Evolutionary conservation across 2,113 vertebrate species (phyloP), one percentile per base, ranked within the genome.

Genomic region (Myxocyprinus asiaticus): DNA sequence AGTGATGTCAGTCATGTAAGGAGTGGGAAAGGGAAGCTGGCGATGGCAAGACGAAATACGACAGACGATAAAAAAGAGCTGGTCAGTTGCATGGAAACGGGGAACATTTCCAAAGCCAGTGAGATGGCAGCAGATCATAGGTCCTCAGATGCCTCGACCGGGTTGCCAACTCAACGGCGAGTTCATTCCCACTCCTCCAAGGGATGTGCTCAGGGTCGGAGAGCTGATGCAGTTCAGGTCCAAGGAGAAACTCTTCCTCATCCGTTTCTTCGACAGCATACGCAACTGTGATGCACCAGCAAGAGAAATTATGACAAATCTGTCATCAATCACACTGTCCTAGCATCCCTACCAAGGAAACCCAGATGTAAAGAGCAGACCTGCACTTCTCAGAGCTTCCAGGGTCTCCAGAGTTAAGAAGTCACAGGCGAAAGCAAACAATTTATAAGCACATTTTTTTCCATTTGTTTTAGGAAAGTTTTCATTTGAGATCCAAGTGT

Each of bases 171-270:
- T 93, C 94, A 96, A 93, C 0, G 96, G 94, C 85, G 95, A 91
- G 91, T 95, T 92, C 85, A 96, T 96, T 87, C 95, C 95, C 7
- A 94, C 89, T 55, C 95, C 96, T 3, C 96, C 96, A 10, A 91
- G 88, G 92, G 96, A 94, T 85, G 97, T 96, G 67, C 91, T 96
- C 88, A 93, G 93, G 93, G 91, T 93, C 48, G 98, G 96, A 87
- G 98, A 97, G 90, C 96, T 94, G 93, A 99, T 96, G 96, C 96
- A 96, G 94, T 97, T 93, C 93, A 96, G 94, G 94, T 96, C 95
- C 61, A 96, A 94, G 0, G 98, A 98, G 94, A 97, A 95, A 89
- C 94, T 97, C 67, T 99, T 96, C 90, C 94, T 98, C 80, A 96
- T 97, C 87, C 94, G 94, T 81, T 99, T 96, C 91, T 98, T 96